A percentile compares a stretch with the other conserved stretches of the same genome.
These are phyloP conservation scores for Nematopogon swammerdamellus DNA, from an alignment of 2,888 invertebrate species.

Conservation along the genomic window DNA sequence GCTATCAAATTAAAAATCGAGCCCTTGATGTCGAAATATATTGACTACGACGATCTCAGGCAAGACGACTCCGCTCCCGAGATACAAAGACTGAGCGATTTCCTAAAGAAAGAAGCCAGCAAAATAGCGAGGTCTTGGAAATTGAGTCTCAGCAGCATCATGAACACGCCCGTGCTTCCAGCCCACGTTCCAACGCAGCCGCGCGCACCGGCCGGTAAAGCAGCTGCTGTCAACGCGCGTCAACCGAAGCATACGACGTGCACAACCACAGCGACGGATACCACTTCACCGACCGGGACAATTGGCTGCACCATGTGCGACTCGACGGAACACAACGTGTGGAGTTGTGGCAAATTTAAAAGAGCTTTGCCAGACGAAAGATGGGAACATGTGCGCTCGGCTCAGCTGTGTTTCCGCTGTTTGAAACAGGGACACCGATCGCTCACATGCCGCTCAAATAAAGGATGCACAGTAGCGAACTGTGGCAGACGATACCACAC, in stretches of 20 bases:
- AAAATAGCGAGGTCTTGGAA: not conserved
- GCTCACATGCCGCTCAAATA: not conserved
- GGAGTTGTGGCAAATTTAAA: not conserved
- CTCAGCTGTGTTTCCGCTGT: conserved; percentile 6
- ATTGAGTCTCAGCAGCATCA: too few species aligned
- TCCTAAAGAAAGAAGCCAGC: not conserved
- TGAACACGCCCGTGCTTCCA: not conserved
- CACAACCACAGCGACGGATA: not conserved
- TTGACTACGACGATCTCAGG: not conserved
- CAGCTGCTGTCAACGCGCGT: not conserved
- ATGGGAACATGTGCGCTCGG: not conserved
- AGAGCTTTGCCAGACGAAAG: not conserved
- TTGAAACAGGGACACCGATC: conserved; percentile 3
- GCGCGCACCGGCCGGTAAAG: not conserved
- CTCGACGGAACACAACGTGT: not conserved
- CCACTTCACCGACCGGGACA: not conserved
- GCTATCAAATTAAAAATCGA: not conserved
- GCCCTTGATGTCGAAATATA: not conserved
- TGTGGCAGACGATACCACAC: conserved; percentile 6
- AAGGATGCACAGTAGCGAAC: conserved; percentile 3
- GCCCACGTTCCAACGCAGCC: not conserved
- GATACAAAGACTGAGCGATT: not conserved
- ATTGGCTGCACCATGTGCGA: not conserved
- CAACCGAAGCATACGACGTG: not conserved
- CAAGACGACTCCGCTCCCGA: not conserved